Conservation (phyloP, 2,113 vertebrate genomes). For the Brevimyrus niger region DNA sequence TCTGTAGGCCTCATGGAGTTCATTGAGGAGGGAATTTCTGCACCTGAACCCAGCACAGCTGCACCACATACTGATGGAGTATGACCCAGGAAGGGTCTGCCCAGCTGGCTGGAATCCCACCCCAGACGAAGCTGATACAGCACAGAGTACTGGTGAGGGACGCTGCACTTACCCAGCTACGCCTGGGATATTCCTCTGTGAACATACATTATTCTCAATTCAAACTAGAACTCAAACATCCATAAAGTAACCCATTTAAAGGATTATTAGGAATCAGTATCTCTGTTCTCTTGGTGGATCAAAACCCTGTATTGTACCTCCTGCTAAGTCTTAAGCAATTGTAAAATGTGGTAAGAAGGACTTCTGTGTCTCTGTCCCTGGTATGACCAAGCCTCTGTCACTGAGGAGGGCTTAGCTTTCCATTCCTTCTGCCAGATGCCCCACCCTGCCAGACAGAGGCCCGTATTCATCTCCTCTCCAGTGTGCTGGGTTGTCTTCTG, state of each 20-base stretch:
- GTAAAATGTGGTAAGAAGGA: not conserved
- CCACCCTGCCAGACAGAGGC: not conserved
- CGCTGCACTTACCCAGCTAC: not conserved
- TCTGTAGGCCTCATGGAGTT: slow-evolving; percentile 54
- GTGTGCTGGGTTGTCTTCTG: not conserved
- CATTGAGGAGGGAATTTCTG: slow-evolving; percentile 51
- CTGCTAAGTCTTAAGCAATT: not conserved
- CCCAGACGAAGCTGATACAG: slow-evolving; percentile 40
- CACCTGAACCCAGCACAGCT: slow-evolving; percentile 59
- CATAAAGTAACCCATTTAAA: not conserved
- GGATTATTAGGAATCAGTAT: not conserved
- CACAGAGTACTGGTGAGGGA: slow-evolving; percentile 47
- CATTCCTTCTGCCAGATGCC: not conserved
- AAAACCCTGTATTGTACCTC: not conserved
- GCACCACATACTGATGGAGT: slow-evolving; percentile 62
- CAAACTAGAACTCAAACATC: not conserved
- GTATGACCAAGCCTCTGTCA: not conserved
- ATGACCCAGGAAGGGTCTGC: slow-evolving; percentile 47
- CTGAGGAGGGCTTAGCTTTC: not conserved
- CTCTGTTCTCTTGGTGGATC: not conserved
- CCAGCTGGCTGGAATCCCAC: slow-evolving; percentile 53
- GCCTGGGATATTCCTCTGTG: not conserved
- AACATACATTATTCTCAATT: not conserved
- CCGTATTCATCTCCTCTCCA: not conserved
- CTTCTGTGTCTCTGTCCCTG: not conserved